Evolutionary conservation across 1,140 invertebrate genomes (phyloP), one percentile per base, ranked within the genome.

Genomic region (Phenacoccus solenopsis): DNA sequence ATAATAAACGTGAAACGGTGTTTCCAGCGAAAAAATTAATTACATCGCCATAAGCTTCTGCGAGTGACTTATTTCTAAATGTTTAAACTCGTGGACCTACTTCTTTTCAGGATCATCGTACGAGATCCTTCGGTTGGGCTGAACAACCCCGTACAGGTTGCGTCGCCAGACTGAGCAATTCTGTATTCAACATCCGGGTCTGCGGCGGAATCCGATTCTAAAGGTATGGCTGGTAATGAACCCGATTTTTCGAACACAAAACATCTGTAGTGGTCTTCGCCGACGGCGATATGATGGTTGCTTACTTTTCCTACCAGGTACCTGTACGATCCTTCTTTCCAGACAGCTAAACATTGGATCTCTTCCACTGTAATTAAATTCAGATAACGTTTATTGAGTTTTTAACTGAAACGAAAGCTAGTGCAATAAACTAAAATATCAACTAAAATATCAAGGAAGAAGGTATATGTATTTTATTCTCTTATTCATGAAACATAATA

Each of bases 181-280:
- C 81, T 79, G 38, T 72, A 74, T 27, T 74, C 74, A 7, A 74
- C n/a, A 21, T 73, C 74, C 59, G 28, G n/a, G 35, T 25, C 32
- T 20, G 22, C 24, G 3, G 22, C 24, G 1, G 28, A 69, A 13
- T 32, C 68, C 30, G 28, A 38, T 49, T 49, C 68, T 16, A 25
- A 1, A 10, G 68, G 30, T 5, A 64, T 64, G 2, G 10, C 10
- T 3, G 59, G 59, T 10, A 64, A 64, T 32, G 70, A 49, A 2
- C 69, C 68, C 10, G 71, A 72, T 81, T 89, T 88, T 80, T 93
- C 91, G 80, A 91, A 93, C 32, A 95, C 90, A 81, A 94, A 96
- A 82, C 93, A 95, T 72, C 93, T 83, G 80, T 93, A 96, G 70
- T 90, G 85, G 78, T 95, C 93, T 79, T 95, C 92, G 80, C 93